These are phyloP conservation scores for Andricus quercusramuli DNA, from an alignment of 2,888 invertebrate genomes.

Conservation along the genomic window DNA sequence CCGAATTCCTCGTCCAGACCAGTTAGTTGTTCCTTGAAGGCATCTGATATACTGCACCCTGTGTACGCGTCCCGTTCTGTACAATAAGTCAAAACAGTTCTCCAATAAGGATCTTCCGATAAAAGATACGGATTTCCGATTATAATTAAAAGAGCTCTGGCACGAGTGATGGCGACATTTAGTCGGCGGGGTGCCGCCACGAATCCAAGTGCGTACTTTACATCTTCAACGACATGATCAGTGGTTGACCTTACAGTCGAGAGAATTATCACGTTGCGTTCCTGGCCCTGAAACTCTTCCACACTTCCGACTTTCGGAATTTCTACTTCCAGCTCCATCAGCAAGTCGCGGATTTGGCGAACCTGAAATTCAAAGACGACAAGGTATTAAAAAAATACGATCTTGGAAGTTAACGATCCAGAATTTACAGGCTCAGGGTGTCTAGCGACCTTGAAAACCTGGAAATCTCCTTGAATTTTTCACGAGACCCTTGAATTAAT, in stretches of 20 bases:
- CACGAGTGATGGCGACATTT: slow-evolving; percentile 94
- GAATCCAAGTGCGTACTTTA: slow-evolving; percentile 85
- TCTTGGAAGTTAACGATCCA: background rate
- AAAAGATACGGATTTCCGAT: slow-evolving; percentile 91
- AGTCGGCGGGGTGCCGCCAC: slow-evolving; percentile 88
- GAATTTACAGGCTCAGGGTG: background rate
- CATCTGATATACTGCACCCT: slow-evolving; percentile 82
- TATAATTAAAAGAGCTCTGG: slow-evolving; percentile 88
- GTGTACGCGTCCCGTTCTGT: slow-evolving; percentile 83
- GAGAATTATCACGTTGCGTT: slow-evolving; percentile 86
- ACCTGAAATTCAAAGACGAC: slow-evolving; percentile 79
- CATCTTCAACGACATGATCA: slow-evolving; percentile 77
- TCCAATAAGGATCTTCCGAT: slow-evolving; percentile 85
- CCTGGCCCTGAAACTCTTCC: slow-evolving; percentile 93
- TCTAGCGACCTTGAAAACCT: no score
- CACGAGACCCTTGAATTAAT: no score
- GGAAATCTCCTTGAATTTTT: no score
- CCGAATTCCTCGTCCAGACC: background rate
- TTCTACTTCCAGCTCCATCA: slow-evolving; percentile 80
- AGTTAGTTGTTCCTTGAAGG: background rate
- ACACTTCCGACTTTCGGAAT: slow-evolving; percentile 88
- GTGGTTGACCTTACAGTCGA: slow-evolving; percentile 84
- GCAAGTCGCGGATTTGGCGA: slow-evolving; percentile 82
- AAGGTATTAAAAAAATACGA: slow-evolving; percentile 42
- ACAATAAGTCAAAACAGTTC: slow-evolving; percentile 83